Conservation (phyloP, 2,797 vertebrate genomes). For the Hylomyscus alleni region DNA sequence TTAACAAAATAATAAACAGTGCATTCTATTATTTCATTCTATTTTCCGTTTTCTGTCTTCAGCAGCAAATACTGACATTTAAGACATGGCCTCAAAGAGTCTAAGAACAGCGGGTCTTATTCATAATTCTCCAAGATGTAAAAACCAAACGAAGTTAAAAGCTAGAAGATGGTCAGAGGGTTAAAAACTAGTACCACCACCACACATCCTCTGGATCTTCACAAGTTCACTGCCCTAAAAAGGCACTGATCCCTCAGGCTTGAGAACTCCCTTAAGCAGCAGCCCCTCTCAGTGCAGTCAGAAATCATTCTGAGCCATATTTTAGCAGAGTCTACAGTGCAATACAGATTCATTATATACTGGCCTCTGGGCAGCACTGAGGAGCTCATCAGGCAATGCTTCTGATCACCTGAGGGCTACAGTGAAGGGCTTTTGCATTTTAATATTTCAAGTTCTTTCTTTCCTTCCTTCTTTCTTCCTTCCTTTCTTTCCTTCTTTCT, state of each 20-base stretch:
- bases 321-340: slow-evolving; percentile 93
- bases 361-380: slow-evolving; percentile 94
- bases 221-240: slow-evolving; percentile 90
- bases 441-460: slow-evolving; percentile 81
- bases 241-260: slow-evolving; percentile 93
- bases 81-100: slow-evolving; percentile 86
- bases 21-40: slow-evolving; percentile 85
- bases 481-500: background rate
- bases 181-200: slow-evolving; percentile 71
- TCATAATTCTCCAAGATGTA: slow-evolving; percentile 76
- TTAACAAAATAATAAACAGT: slow-evolving; percentile 81
- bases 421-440: slow-evolving; percentile 78
- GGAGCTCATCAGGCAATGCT: slow-evolving; percentile 91
- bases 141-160: slow-evolving; percentile 54
- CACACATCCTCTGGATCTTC: slow-evolving; percentile 54
- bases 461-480: background rate
- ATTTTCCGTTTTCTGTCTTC: slow-evolving; percentile 80
- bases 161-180: slow-evolving; percentile 80
- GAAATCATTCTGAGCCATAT: slow-evolving; percentile 84
- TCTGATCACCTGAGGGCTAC: slow-evolving; percentile 93
- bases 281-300: slow-evolving; percentile 89
- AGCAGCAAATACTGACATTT: slow-evolving; percentile 89
- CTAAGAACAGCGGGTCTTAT: slow-evolving; percentile 82
- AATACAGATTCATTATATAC: slow-evolving; percentile 91
- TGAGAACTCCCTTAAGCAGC: slow-evolving; percentile 86